Evolutionary conservation across 2,113 vertebrate species (phyloP).

Genomic region (Puma concolor): DNA sequence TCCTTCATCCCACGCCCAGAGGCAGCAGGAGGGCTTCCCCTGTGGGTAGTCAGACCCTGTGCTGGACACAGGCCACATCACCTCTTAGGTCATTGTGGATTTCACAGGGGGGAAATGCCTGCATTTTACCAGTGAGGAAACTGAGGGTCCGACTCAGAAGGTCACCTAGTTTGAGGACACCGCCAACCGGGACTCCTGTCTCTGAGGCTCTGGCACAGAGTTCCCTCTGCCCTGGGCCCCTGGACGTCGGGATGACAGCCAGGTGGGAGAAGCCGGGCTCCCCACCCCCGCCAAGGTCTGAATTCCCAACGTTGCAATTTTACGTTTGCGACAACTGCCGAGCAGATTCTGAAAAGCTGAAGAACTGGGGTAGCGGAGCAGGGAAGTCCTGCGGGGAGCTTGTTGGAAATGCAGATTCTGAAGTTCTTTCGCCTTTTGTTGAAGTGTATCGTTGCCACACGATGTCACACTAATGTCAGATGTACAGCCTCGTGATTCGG

Average conservation of each 20-base stretch:
- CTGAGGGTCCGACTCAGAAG: neutral
- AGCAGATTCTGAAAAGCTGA: too few relatives aligned
- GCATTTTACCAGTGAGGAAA: accelerated
- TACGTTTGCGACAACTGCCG: neutral
- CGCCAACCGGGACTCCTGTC: accelerated
- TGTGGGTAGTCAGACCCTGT: accelerated
- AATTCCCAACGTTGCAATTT: accelerated
- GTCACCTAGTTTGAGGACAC: neutral
- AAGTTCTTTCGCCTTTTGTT: neutral
- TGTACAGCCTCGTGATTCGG: too few relatives aligned
- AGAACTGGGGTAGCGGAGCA: too few relatives aligned
- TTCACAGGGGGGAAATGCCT: neutral
- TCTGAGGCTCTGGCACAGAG: neutral
- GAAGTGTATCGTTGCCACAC: too few relatives aligned
- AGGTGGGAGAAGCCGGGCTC: neutral
- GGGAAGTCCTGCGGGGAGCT: accelerated
- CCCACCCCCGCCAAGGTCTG: accelerated
- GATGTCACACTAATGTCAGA: neutral
- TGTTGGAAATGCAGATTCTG: too few relatives aligned
- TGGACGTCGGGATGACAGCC: accelerated
- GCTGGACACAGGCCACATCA: accelerated
- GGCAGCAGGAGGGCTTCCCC: neutral
- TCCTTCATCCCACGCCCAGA: neutral
- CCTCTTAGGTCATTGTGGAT: neutral
- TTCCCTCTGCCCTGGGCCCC: neutral